Percentiles rank a stretch among this genome's conserved stretches.
Evolutionary conservation across 2,888 invertebrate species (phyloP).

Genomic region (Timema podura): DNA sequence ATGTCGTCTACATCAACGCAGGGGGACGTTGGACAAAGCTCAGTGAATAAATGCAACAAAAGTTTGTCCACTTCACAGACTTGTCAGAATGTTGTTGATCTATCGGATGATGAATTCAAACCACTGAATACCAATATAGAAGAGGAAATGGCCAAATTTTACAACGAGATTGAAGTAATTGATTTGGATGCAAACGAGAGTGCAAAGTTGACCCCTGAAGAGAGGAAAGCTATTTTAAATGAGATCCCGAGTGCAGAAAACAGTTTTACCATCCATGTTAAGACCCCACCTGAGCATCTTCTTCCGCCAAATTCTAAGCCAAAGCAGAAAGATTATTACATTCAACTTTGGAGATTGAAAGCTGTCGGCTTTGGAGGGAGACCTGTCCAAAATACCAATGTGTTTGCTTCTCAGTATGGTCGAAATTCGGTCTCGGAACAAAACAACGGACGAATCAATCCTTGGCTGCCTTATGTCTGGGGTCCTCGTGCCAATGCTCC

Average conservation of each 20-base stretch:
- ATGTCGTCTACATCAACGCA: no score
- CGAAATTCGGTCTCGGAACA: no score
- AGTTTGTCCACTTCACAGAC: no score
- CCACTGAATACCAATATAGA: no score
- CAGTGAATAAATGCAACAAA: no score
- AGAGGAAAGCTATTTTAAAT: constrained; percentile 15
- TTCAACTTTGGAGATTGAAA: constrained; percentile 13
- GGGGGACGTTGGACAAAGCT: no score
- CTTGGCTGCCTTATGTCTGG: background rate
- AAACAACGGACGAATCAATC: background rate
- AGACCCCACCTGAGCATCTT: constrained; percentile 12
- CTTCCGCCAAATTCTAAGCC: constrained; percentile 20
- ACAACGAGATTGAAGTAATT: no score
- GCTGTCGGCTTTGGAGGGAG: constrained; percentile 19
- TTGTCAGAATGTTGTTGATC: no score
- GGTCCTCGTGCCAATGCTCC: no score
- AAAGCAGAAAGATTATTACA: constrained; percentile 22
- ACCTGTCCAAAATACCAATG: background rate
- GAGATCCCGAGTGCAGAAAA: constrained; percentile 19
- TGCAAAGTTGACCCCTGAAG: constrained; percentile 1
- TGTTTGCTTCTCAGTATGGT: no score
- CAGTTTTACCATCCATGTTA: constrained; percentile 20
- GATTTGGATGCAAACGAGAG: background rate
- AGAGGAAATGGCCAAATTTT: no score
- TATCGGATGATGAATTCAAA: no score